Evolutionary conservation across 2,797 vertebrate genomes (phyloP).

Genomic region (Amblyopsis hoosieri): DNA sequence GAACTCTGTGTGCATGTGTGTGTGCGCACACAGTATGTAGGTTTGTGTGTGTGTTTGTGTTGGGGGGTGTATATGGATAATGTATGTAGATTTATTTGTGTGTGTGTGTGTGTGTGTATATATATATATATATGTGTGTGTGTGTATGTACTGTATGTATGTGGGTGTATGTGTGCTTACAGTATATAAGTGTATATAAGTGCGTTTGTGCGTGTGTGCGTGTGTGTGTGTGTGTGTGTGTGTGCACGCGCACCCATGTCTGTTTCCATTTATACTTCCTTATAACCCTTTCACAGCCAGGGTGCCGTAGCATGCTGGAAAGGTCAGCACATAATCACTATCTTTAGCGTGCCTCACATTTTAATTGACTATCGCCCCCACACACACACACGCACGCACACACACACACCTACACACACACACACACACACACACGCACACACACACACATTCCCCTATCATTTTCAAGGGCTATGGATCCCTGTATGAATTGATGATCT

Average conservation of each 20-base stretch:
- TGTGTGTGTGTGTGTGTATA: neutral
- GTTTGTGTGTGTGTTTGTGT: slow-evolving; percentile 6
- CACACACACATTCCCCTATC: slow-evolving; percentile 52
- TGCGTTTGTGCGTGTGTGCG: neutral
- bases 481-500: slow-evolving; percentile 79
- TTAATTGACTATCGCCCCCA: slow-evolving; percentile 78
- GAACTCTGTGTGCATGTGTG: neutral
- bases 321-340: slow-evolving; percentile 81
- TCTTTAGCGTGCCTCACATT: slow-evolving; percentile 78
- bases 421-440: neutral
- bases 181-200: neutral
- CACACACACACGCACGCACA: neutral
- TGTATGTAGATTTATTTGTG: slow-evolving; percentile 21
- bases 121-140: neutral
- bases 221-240: slow-evolving; percentile 1
- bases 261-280: slow-evolving; percentile 62
- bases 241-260: slow-evolving; percentile 44
- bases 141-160: slow-evolving; percentile 11
- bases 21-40: neutral
- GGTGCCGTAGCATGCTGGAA: slow-evolving; percentile 75
- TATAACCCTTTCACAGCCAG: slow-evolving; percentile 70
- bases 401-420: neutral
- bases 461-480: slow-evolving; percentile 70
- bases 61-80: neutral
- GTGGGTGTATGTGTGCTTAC: slow-evolving; percentile 3